phyloP scores from a whole-genome alignment of 2,113 vertebrate genomes.

The Calonectris borealis region DNA sequence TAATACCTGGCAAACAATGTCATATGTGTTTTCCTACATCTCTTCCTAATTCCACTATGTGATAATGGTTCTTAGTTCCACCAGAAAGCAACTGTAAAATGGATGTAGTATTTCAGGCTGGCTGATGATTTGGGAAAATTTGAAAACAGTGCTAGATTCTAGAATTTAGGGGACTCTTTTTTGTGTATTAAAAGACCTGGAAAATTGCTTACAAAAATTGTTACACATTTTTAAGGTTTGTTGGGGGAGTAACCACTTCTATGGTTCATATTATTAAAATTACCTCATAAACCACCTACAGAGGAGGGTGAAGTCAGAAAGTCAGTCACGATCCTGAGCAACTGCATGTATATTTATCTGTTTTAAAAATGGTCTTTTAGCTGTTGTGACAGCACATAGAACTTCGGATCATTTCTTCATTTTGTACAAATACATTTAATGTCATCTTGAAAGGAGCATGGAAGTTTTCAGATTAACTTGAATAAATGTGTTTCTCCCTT shows the following conservation, averaged over 20 bases:
- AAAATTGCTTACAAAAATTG: background rate
- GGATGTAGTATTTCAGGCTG: background rate
- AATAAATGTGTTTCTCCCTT: background rate
- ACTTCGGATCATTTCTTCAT: background rate
- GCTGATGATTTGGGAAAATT: background rate
- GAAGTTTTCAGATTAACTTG: background rate
- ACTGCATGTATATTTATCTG: fast-evolving
- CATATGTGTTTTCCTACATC: background rate
- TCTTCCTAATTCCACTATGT: background rate
- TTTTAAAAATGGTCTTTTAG: background rate
- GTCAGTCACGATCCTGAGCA: background rate
- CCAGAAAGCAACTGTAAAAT: background rate
- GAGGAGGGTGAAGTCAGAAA: background rate
- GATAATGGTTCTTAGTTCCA: background rate
- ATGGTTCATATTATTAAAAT: background rate
- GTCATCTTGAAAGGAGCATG: background rate
- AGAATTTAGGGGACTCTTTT: background rate
- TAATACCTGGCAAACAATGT: background rate
- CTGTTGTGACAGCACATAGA: background rate
- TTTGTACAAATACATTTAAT: background rate
- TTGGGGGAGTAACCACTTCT: background rate
- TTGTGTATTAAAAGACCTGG: background rate
- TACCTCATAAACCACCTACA: background rate
- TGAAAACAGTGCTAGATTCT: background rate
- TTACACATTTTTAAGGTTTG: background rate